Conservation (phyloP, 2,113 vertebrate genomes). For the Delphinus delphis region DNA sequence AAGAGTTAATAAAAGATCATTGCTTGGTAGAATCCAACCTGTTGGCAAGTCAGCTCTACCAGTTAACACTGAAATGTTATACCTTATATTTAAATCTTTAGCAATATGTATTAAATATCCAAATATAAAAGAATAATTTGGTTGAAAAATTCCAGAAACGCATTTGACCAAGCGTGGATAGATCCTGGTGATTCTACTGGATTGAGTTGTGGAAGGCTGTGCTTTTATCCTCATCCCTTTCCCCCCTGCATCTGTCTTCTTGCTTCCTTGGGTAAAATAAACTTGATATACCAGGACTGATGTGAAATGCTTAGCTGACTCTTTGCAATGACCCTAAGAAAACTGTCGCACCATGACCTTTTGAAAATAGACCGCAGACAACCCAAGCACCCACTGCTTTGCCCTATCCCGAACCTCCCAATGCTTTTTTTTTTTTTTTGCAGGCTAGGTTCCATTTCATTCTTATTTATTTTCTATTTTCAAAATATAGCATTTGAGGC, state of each 20-base stretch:
- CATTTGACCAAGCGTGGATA: background rate
- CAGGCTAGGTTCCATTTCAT: slow-evolving; percentile 35
- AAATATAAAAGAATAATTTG: slow-evolving; percentile 8
- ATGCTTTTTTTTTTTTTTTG: background rate
- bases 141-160: slow-evolving; percentile 42
- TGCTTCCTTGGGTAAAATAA: background rate
- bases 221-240: background rate
- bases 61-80: background rate
- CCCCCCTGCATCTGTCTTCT: background rate
- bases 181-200: background rate
- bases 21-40: background rate
- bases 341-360: background rate
- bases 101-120: background rate
- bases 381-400: background rate
- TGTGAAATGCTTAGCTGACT: background rate
- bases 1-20: background rate
- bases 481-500: slow-evolving; percentile 54
- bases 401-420: background rate
- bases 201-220: background rate
- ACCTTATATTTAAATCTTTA: background rate
- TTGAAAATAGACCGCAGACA: background rate
- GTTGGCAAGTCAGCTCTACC: slow-evolving; percentile 22
- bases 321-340: slow-evolving; percentile 12
- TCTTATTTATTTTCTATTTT: slow-evolving; percentile 63
- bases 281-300: background rate